phyloP scores from a whole-genome alignment of 53 echinoderm and acorn worm species.

The Crossaster papposus region DNA sequence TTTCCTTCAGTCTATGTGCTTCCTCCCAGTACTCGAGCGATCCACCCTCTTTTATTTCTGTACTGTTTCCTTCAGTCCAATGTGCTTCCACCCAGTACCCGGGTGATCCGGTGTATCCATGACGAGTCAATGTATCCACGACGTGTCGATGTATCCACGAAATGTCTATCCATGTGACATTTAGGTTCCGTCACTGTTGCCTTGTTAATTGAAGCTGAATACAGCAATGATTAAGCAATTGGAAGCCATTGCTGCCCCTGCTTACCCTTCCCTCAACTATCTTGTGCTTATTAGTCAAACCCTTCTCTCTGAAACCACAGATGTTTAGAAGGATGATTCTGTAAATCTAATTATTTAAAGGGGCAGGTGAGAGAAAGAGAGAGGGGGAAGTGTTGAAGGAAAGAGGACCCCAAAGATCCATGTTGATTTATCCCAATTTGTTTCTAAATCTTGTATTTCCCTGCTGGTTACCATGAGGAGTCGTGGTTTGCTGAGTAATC shows the following conservation, averaged over 20 bases:
- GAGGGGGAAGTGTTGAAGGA: not conserved
- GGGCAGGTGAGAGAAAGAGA: not conserved
- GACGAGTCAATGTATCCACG: no score
- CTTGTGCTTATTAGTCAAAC: not conserved
- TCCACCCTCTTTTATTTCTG: no score
- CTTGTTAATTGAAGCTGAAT: constrained; percentile 24
- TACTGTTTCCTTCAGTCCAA: no score
- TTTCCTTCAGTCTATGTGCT: no score
- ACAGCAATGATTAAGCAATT: constrained; percentile 53
- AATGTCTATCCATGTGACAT: not conserved
- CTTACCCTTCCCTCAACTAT: not conserved
- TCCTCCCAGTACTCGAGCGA: no score
- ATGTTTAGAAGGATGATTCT: not conserved
- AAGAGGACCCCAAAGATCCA: not conserved
- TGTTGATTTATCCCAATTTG: constrained; percentile 45
- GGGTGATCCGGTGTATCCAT: no score
- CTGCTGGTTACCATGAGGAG: not conserved
- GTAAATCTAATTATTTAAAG: not conserved
- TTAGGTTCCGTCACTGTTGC: not conserved
- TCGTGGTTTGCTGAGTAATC: constrained; percentile 15
- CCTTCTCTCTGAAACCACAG: not conserved
- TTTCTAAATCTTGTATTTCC: constrained; percentile 34
- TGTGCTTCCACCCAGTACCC: no score
- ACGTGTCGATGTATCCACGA: no score
- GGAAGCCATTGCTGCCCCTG: constrained; percentile 1